Conservation (phyloP, 2,113 vertebrate species). For the Nansenia antarctica region DNA sequence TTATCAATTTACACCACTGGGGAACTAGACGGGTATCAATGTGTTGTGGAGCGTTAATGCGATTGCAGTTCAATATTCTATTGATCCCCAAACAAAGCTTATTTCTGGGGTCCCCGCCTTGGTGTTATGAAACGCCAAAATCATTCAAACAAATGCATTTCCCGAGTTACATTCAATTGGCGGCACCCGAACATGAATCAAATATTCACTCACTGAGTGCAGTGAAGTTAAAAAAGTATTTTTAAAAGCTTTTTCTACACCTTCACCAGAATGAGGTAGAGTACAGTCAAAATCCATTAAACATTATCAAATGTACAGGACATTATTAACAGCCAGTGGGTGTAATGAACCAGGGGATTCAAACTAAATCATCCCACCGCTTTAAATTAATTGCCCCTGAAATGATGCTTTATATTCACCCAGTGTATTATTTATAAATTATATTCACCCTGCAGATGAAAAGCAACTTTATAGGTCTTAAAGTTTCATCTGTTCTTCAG, state of each 20-base stretch:
- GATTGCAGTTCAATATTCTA: conserved; percentile 17
- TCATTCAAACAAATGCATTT: conserved; percentile 8
- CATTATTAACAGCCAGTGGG: conserved; percentile 34
- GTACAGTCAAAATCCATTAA: conserved; percentile 44
- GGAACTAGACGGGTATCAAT: no score
- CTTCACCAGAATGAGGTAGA: conserved; percentile 7
- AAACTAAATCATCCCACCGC: conserved; percentile 51
- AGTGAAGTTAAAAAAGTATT: no score
- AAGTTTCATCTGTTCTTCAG: conserved; percentile 50
- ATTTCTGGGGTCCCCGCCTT: conserved; percentile 9
- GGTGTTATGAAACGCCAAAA: background rate
- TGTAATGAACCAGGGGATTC: conserved; percentile 41
- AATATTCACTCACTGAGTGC: conserved; percentile 4
- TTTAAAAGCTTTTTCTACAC: background rate
- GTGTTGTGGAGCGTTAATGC: conserved; percentile 3
- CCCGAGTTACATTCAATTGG: background rate
- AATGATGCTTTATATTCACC: conserved; percentile 18
- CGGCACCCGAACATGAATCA: background rate
- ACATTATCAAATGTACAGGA: conserved; percentile 48
- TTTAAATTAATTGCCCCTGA: conserved; percentile 32
- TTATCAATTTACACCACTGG: no score
- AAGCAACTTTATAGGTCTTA: conserved; percentile 48
- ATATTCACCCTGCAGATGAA: conserved; percentile 45
- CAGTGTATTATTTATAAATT: no score
- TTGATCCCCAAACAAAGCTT: conserved; percentile 24